A percentile compares a stretch with the other conserved stretches of the same genome.
Conservation (phyloP, 2,888 invertebrate species). For the Drosophila bunnanda region DNA sequence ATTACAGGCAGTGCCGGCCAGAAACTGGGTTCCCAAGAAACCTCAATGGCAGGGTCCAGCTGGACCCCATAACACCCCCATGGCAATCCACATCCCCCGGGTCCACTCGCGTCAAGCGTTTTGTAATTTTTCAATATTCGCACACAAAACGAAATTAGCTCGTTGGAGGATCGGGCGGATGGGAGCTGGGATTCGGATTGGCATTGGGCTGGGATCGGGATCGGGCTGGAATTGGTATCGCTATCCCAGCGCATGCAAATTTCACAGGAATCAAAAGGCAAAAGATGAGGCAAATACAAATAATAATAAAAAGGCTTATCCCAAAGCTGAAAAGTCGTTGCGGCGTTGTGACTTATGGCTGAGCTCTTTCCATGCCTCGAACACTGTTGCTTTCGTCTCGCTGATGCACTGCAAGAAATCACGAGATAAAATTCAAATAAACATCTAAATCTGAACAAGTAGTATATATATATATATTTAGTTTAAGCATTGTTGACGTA, state of each 20-base stretch:
- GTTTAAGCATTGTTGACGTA: too few relatives aligned
- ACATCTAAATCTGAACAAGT: not conserved
- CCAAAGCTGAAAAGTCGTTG: conserved; percentile 71
- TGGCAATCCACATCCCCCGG: conserved; percentile 4
- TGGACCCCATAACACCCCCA: conserved; percentile 8
- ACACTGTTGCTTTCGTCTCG: conserved; percentile 34
- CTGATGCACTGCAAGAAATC: conserved; percentile 18
- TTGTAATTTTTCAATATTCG: conserved; percentile 79
- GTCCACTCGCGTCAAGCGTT: conserved; percentile 34
- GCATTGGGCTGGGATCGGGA: conserved; percentile 13
- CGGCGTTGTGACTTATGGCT: conserved; percentile 78
- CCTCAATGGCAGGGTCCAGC: conserved; percentile 28
- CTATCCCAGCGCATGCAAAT: conserved; percentile 67
- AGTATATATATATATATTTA: too few relatives aligned
- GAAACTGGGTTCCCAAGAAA: conserved; percentile 54
- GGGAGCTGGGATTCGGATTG: conserved; percentile 19
- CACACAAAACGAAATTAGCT: conserved; percentile 76
- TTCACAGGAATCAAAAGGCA: conserved; percentile 74
- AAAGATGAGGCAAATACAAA: conserved; percentile 63
- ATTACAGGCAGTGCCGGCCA: conserved; percentile 60
- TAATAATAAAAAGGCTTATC: conserved; percentile 61
- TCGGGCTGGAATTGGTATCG: conserved; percentile 36
- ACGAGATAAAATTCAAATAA: accelerated
- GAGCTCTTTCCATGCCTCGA: conserved; percentile 29
- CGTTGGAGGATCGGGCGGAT: conserved; percentile 37